phyloP scores from a whole-genome alignment of 2,888 invertebrate genomes.

The Melieria crassipennis region DNA sequence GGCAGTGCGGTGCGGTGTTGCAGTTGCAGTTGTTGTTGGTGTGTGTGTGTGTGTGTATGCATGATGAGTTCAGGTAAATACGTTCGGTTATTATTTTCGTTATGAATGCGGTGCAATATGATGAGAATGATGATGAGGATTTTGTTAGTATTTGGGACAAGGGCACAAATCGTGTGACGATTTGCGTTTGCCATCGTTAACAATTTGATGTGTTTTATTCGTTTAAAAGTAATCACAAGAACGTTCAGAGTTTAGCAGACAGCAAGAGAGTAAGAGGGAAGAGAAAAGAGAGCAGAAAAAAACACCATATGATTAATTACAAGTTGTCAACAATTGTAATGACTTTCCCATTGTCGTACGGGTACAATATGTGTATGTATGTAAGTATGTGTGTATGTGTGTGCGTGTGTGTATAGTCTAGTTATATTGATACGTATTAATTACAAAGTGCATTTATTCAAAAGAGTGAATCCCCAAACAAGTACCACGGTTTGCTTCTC shows the following conservation, averaged over 20 bases:
- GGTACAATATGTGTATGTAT: constrained; percentile 10
- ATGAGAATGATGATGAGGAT: neutral
- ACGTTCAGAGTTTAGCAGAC: constrained; percentile 43
- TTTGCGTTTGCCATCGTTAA: neutral
- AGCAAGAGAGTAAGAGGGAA: constrained; percentile 40
- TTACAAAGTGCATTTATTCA: constrained; percentile 53
- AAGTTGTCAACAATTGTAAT: constrained; percentile 17
- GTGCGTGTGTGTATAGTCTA: neutral
- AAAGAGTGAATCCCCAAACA: constrained; percentile 20
- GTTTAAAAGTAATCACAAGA: constrained; percentile 23
- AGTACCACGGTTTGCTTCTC: constrained; percentile 23
- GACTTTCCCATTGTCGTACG: neutral
- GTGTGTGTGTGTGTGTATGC: constrained; percentile 2
- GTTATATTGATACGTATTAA: constrained; percentile 40
- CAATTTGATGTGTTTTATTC: constrained; percentile 8
- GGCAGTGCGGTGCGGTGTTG: constrained; percentile 5
- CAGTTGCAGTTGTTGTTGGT: neutral
- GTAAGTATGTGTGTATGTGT: constrained; percentile 1
- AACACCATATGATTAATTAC: constrained; percentile 37
- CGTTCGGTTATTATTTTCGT: too few species aligned
- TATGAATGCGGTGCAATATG: neutral
- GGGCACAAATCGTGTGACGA: neutral
- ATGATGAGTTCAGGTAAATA: neutral
- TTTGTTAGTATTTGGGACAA: neutral
- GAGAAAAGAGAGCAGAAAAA: constrained; percentile 27